Evolutionary conservation across 1,140 invertebrate genomes (phyloP), one percentile per base, ranked within the genome.

Genomic region (Olivierus martensii): DNA sequence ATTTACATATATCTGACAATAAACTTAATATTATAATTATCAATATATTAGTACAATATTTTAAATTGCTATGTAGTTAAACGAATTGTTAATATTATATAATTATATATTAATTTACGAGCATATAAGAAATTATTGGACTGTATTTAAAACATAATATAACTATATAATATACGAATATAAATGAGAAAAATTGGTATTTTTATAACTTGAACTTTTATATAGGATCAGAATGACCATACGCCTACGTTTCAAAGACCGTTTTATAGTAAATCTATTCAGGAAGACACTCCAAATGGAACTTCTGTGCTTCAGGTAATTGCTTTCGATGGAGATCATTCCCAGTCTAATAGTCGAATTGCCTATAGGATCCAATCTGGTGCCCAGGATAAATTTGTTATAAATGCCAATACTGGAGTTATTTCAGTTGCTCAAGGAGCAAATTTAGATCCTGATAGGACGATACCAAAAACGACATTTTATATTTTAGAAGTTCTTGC

Each of bases 381-480:
- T 5, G 86, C 86, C 2, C 78, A 79, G 21, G 91, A 94, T 64
- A 95, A 94, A 71, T 97, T 96, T 68, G 78, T 87, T 0, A 88
- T 95, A 10, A 82, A 86, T 62, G 75, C 85, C 0, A 79, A 82
- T 60, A 79, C 77, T 1, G 91, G 91, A 0, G 73, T 83, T 0
- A 82, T 97, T 35, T 79, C 79, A n/a, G 82, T 93, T 0, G 84
- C 90, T 0, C 73, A 77, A 11, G 90, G 87, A 0, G 88, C 89
- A 0, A 81, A 78, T 56, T 76, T 97, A 41, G 90, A 96, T 73
- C 87, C 86, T 0, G 88, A 92, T 70, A 71, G 79, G n/a, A 84
- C 83, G 0, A 79, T 82, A 34, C 82, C 80, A 1, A 83, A 81
- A 65, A 80, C 75, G 17, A 79, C 57, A 41, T 61, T 51, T 19